These are phyloP conservation scores for Malurus alboscapulatus DNA, from an alignment of 2,113 vertebrate genomes.

Conservation along the genomic window DNA sequence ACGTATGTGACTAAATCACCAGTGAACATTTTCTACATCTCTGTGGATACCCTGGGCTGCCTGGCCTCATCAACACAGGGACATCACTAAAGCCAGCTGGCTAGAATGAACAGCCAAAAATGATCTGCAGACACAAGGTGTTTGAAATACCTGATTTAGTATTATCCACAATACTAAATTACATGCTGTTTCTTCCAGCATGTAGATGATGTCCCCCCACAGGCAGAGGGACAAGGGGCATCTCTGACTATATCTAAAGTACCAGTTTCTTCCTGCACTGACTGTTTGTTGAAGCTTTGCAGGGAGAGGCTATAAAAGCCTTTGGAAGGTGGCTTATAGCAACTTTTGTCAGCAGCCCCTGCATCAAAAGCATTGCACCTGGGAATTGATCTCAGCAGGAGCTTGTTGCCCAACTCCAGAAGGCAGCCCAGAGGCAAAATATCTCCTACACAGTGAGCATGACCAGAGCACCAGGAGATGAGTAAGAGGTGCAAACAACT, in stretches of 20 bases:
- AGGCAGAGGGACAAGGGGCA: neutral
- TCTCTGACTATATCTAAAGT: neutral
- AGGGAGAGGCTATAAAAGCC: neutral
- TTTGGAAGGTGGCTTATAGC: neutral
- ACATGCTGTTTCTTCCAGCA: neutral
- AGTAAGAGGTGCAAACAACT: neutral
- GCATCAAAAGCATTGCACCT: neutral
- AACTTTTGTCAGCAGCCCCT: neutral
- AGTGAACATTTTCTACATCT: neutral
- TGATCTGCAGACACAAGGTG: neutral
- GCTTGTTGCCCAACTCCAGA: neutral
- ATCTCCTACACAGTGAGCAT: neutral
- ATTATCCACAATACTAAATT: neutral
- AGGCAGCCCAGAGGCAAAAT: neutral
- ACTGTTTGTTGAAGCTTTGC: neutral
- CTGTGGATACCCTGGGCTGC: neutral
- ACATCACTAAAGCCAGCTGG: neutral
- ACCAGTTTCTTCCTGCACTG: neutral
- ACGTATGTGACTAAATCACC: neutral
- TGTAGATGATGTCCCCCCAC: rapidly evolving
- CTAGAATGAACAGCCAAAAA: neutral
- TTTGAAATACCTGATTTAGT: neutral
- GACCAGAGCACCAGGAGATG: neutral
- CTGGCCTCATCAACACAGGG: neutral
- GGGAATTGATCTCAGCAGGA: neutral